phyloP scores from a whole-genome alignment of 2,888 invertebrate species.

The Caenorhabditis sp. region DNA sequence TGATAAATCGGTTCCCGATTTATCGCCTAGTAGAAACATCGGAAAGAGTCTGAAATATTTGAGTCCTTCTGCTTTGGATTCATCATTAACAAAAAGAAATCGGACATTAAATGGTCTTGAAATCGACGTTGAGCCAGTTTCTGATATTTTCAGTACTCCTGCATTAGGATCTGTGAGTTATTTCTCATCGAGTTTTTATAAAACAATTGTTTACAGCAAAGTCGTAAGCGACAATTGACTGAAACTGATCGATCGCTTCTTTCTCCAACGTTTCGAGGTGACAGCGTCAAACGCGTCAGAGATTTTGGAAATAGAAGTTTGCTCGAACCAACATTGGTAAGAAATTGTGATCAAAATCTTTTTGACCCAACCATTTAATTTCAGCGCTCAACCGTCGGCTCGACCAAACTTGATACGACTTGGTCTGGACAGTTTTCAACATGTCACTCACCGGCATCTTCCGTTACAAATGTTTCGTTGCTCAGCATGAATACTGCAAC shows the following conservation, averaged over 20 bases:
- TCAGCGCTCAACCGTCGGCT: neutral
- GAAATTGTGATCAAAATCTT: neutral
- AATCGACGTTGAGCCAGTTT: constrained; percentile 19
- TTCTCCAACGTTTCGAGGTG: constrained; percentile 18
- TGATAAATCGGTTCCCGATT: no score
- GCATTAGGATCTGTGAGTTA: constrained; percentile 10
- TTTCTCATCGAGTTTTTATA: neutral
- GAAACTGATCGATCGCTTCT: constrained; percentile 21
- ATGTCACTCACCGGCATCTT: constrained; percentile 33
- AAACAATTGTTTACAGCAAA: constrained; percentile 29
- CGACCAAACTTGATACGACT: constrained; percentile 13
- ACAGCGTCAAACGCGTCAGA: constrained; percentile 23
- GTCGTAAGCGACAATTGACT: constrained; percentile 34
- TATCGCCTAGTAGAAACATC: constrained; percentile 1
- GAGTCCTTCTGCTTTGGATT: constrained; percentile 24
- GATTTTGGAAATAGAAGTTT: constrained; percentile 22
- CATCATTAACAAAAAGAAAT: neutral
- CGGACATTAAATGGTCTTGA: constrained; percentile 15
- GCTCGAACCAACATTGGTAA: constrained; percentile 20
- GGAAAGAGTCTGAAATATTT: constrained; percentile 19
- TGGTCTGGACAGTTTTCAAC: constrained; percentile 34
- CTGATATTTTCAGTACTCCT: constrained; percentile 32
- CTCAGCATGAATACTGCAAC: constrained; percentile 17
- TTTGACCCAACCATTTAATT: neutral
- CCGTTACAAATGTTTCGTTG: constrained; percentile 34